Conservation (phyloP, 2,888 invertebrate species). For the Cinara cedri region DNA sequence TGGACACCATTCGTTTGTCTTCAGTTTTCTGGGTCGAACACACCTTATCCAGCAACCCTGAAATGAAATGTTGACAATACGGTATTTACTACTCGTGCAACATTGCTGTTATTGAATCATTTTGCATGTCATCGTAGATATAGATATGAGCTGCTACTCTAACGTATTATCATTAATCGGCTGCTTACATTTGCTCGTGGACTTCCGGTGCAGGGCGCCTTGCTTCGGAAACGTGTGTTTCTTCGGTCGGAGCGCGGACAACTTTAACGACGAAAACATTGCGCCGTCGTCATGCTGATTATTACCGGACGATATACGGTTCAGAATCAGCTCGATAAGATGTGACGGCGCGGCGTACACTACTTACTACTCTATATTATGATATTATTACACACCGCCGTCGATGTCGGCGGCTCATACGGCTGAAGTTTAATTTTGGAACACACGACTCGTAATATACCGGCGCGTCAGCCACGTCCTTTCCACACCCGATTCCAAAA, state of each 20-base stretch:
- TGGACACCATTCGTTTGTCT: conserved; percentile 48
- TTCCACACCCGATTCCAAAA: background rate
- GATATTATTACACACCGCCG: background rate
- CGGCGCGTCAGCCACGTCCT: background rate
- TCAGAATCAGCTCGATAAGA: background rate
- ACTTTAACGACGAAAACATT: conserved; percentile 61
- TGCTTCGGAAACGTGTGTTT: conserved; percentile 45
- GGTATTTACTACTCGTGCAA: too few species aligned
- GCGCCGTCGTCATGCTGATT: conserved; percentile 37
- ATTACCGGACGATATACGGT: too few species aligned
- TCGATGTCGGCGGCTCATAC: conserved; percentile 16
- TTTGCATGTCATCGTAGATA: too few species aligned
- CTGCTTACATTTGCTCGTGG: conserved; percentile 58
- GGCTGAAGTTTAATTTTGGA: conserved; percentile 56
- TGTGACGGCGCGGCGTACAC: conserved; percentile 17
- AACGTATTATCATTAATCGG: background rate
- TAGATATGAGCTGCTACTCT: background rate
- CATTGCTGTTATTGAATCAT: too few species aligned
- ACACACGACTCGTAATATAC: conserved; percentile 7
- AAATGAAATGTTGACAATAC: background rate
- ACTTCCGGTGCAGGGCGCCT: conserved; percentile 50
- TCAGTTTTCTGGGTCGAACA: conserved; percentile 44
- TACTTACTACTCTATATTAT: background rate
- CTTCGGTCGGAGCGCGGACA: conserved; percentile 59
- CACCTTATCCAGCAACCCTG: conserved; percentile 49